Evolutionary conservation across 1,140 invertebrate genomes (phyloP).

Genomic region (Brachionus asplanchnoidis): DNA sequence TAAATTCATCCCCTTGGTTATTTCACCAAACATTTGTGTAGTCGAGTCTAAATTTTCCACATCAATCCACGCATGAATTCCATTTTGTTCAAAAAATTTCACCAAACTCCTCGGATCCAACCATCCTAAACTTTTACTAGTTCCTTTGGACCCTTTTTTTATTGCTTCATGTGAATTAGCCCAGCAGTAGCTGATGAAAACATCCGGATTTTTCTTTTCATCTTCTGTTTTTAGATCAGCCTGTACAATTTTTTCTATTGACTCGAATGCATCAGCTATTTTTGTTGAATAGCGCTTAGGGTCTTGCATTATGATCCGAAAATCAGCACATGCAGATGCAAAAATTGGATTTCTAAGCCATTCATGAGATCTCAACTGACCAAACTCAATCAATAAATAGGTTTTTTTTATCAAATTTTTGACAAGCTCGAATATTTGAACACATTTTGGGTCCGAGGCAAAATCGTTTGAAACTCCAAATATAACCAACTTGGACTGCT

Average conservation of each 20-base stretch:
- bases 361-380: neutral
- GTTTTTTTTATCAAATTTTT: slow-evolving; percentile 1
- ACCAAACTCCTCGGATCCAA: slow-evolving; percentile 52
- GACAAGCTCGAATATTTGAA: slow-evolving; percentile 16
- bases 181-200: slow-evolving; percentile 54
- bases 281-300: slow-evolving; percentile 46
- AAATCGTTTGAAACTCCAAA: slow-evolving; percentile 34
- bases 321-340: slow-evolving; percentile 37
- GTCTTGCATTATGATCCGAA: slow-evolving; percentile 52
- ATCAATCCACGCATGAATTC: slow-evolving; percentile 53
- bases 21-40: neutral
- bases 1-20: neutral
- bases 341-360: slow-evolving; percentile 33
- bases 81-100: slow-evolving; percentile 47
- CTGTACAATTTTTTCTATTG: slow-evolving; percentile 42
- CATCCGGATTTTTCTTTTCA: slow-evolving; percentile 37
- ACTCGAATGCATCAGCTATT: slow-evolving; percentile 46
- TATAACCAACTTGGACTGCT: neutral
- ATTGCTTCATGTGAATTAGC: slow-evolving; percentile 50
- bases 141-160: slow-evolving; percentile 45
- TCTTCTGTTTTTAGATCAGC: neutral
- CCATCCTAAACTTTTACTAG: slow-evolving; percentile 42
- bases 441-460: neutral
- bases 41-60: neutral
- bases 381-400: slow-evolving; percentile 31